Percentiles rank a stretch among this genome's conserved stretches.
Conservation (phyloP, 2,888 invertebrate species). For the Eurytoma californica region DNA sequence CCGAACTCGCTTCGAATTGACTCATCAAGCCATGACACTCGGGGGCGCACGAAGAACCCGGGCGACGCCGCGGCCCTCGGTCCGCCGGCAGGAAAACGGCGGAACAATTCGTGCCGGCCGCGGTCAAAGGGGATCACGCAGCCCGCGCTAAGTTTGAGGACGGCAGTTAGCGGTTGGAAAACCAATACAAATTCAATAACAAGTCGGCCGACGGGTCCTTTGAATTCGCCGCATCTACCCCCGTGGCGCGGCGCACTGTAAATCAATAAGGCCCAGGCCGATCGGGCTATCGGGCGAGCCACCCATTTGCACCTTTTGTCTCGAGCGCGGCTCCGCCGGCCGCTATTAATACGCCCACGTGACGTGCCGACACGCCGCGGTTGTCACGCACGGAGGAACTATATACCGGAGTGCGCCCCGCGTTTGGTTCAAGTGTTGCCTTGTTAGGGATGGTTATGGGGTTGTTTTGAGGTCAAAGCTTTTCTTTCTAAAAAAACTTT, state of each 20-base stretch:
- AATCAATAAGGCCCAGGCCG: conserved; percentile 35
- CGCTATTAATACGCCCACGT: no score
- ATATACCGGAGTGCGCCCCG: no score
- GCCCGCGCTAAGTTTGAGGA: background rate
- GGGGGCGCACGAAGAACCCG: no score
- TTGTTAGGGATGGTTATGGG: no score
- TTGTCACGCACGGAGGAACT: no score
- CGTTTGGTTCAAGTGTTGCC: no score
- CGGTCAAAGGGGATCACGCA: conserved; percentile 5
- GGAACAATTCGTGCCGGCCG: background rate
- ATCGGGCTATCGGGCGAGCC: background rate
- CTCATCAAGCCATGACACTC: conserved; percentile 10
- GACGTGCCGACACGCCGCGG: no score
- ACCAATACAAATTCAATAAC: conserved; percentile 37
- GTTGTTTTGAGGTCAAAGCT: no score
- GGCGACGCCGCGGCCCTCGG: background rate
- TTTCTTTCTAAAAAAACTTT: no score
- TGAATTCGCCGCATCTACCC: background rate
- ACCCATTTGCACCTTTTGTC: conserved; percentile 1
- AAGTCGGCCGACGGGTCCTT: conserved; percentile 1
- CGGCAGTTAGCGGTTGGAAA: conserved; percentile 23
- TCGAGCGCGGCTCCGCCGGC: no score
- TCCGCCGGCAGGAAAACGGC: background rate
- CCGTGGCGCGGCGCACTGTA: background rate
- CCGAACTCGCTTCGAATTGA: conserved; percentile 12